phyloP scores from a whole-genome alignment of 2,888 invertebrate species.

The Notodonta ziczac region DNA sequence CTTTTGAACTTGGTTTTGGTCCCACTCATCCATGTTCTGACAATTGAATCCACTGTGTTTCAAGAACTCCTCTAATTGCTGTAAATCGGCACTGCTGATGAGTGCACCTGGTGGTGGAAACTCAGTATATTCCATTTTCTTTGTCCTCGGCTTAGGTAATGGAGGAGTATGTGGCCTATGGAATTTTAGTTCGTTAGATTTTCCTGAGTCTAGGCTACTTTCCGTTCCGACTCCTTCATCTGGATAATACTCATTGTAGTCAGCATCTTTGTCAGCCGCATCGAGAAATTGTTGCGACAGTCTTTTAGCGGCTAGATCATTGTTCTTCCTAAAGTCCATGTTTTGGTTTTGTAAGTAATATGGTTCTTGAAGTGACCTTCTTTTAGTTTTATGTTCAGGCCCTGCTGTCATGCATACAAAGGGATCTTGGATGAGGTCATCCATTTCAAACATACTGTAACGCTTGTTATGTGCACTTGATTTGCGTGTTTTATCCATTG shows the following conservation, averaged over 20 bases:
- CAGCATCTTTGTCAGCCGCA: constrained; percentile 81
- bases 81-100: constrained; percentile 86
- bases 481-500: constrained; percentile 82
- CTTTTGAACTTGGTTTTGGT: constrained; percentile 88
- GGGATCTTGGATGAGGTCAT: constrained; percentile 82
- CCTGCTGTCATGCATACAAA: constrained; percentile 73
- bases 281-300: constrained; percentile 81
- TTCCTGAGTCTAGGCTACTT: constrained; percentile 84
- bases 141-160: constrained; percentile 77
- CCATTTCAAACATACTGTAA: constrained; percentile 93
- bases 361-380: constrained; percentile 91
- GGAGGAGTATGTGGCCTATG: constrained; percentile 82
- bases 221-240: constrained; percentile 87
- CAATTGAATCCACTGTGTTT: constrained; percentile 89
- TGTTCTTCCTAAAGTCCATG: constrained; percentile 78
- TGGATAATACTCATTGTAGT: constrained; percentile 81
- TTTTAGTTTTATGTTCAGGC: constrained; percentile 84
- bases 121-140: constrained; percentile 78
- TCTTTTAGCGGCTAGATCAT: constrained; percentile 80
- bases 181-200: constrained; percentile 80
- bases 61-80: constrained; percentile 88
- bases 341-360: constrained; percentile 85
- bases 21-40: constrained; percentile 87
- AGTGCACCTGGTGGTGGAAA: constrained; percentile 79
- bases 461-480: constrained; percentile 85